These are phyloP conservation scores for Bubo bubo DNA, from an alignment of 2,113 vertebrate species.

Conservation along the genomic window DNA sequence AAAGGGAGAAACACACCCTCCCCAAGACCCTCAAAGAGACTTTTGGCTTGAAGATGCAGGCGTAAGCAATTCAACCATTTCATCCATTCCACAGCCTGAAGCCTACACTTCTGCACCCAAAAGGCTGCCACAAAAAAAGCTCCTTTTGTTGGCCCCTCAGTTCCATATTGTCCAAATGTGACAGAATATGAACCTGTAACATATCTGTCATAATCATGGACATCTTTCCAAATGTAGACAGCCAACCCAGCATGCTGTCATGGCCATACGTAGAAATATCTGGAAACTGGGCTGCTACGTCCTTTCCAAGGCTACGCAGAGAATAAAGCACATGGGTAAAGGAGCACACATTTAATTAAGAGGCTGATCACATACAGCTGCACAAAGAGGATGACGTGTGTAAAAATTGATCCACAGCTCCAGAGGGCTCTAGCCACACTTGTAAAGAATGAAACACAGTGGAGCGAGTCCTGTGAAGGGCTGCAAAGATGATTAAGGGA, in stretches of 20 bases:
- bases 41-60: not conserved
- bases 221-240: not conserved
- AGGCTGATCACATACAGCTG: not conserved
- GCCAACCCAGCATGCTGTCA: not conserved
- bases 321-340: not conserved
- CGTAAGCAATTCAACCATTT: not conserved
- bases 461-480: not conserved
- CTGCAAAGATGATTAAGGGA: not conserved
- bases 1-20: not conserved
- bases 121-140: not conserved
- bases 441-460: not conserved
- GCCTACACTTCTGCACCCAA: not conserved
- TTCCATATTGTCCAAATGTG: not conserved
- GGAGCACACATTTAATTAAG: not conserved
- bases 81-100: not conserved
- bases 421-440: not conserved
- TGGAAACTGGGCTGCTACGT: not conserved
- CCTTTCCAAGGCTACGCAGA: not conserved
- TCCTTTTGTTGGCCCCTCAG: not conserved
- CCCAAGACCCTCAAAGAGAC: not conserved
- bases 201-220: not conserved
- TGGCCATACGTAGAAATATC: accelerated
- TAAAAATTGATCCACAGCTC: not conserved
- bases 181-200: not conserved
- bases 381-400: not conserved